These are phyloP conservation scores for Crepidodera aurea DNA, from an alignment of 2,888 invertebrate genomes.

Conservation along the genomic window DNA sequence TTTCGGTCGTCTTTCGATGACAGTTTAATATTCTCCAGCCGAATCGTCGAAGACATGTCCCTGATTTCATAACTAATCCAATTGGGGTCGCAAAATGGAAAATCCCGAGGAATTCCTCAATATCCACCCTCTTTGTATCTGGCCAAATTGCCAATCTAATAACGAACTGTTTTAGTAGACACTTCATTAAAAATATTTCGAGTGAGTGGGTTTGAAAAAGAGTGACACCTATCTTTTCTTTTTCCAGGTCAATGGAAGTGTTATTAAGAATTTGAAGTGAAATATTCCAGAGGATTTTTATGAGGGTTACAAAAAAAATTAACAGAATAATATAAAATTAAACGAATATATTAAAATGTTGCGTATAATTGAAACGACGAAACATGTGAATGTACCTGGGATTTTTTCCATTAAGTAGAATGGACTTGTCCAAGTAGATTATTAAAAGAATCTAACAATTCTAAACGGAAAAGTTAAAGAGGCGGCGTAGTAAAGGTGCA, in stretches of 20 bases:
- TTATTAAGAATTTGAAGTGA: background rate
- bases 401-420: no score
- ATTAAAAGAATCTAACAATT: no score
- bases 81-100: conserved; percentile 51
- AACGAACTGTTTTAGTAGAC: conserved; percentile 55
- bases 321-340: no score
- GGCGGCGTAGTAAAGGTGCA: no score
- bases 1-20: conserved; percentile 6
- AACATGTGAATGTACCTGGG: no score
- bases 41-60: conserved; percentile 39
- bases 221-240: background rate
- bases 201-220: background rate
- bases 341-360: no score
- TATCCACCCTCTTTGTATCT: conserved; percentile 48
- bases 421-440: no score
- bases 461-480: no score
- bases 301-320: no score
- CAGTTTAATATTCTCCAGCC: conserved; percentile 51
- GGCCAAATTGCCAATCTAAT: conserved; percentile 58
- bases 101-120: conserved; percentile 44
- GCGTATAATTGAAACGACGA: no score
- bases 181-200: conserved; percentile 54
- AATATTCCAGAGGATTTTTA: no score
- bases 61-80: conserved; percentile 56
- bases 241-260: background rate